Base-by-base conservation (phyloP, 2,113 vertebrate genomes). In the Megaceryle maxima region DNA sequence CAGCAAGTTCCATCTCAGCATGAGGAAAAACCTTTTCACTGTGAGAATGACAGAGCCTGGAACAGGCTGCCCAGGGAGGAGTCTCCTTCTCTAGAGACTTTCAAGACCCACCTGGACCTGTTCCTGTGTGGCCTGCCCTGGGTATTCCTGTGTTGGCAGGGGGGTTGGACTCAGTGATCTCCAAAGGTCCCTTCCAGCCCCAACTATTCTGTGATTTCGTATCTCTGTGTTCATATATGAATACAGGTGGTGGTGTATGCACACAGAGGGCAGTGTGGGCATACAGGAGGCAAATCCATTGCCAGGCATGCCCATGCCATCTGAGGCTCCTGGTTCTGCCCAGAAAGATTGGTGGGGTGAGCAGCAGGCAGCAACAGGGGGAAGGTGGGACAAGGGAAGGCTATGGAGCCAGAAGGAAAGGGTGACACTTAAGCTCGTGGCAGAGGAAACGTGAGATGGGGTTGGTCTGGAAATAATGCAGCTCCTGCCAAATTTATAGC, bases 381-480 rank as follows among this genome's bases (percentile, higher is more conserved):
- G 44, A 79, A 86, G 46, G 63, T 62, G 73, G 19, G 50, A 29
- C 0, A 0, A 29, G 29, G 35, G 31, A 17, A 62, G 35, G 67
- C 21, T 18, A 2, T 13, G 31, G 51, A 46, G 70, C 63, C n/a
- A 2, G 72, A 2, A 6, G 50, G 43, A 93, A 91, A 72, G 56
- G 29, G 72, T 68, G 93, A 96, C 73, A 83, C 75, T 93, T 88
- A 84, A 92, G 60, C 72, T 79, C 18, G 83, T 62, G 82, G 62
- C 66, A 80, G 68, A 17, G 37, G 91, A 96, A 94, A 96, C 0
- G 1, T 73, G 93, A 95, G 88, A 96, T 16, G 25, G 31, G 25
- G 53, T 15, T 73, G 66, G 39, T 84, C 90, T 96, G 96, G 97
- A 97, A 95, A 87, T 86, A 76, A 90, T 73, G 77, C 76, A 62